Conservation (phyloP, 1,140 invertebrate species). For the Berghia stephanieae region DNA sequence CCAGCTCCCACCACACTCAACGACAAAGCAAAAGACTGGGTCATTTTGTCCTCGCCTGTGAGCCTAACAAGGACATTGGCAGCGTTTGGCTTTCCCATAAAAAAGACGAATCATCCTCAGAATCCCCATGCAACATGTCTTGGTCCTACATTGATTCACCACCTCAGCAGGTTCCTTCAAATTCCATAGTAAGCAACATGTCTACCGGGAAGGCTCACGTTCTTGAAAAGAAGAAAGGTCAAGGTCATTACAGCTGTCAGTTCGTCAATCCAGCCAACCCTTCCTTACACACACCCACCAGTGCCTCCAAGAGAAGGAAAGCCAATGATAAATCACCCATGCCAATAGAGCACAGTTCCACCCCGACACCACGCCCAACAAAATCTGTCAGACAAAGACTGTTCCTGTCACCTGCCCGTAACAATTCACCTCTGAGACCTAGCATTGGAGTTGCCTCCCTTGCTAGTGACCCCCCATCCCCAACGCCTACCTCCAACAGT, state of each 20-base stretch:
- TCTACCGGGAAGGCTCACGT: neutral
- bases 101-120: neutral
- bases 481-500: neutral
- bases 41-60: neutral
- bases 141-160: neutral
- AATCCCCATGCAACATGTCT: no score
- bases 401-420: neutral
- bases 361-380: no score
- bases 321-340: conserved; percentile 1
- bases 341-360: neutral
- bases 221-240: no score
- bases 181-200: neutral
- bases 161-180: neutral
- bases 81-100: neutral
- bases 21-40: neutral
- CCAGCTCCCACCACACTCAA: no score
- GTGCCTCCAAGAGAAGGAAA: conserved; percentile 25
- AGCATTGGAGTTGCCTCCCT: no score
- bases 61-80: neutral
- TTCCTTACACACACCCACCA: no score
- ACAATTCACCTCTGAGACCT: neutral
- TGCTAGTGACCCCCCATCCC: neutral
- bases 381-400: conserved; percentile 11
- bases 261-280: no score
- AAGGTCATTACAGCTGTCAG: no score